Evolutionary conservation across 2,113 vertebrate species (phyloP).

Genomic region (Glaucidium brasilianum): DNA sequence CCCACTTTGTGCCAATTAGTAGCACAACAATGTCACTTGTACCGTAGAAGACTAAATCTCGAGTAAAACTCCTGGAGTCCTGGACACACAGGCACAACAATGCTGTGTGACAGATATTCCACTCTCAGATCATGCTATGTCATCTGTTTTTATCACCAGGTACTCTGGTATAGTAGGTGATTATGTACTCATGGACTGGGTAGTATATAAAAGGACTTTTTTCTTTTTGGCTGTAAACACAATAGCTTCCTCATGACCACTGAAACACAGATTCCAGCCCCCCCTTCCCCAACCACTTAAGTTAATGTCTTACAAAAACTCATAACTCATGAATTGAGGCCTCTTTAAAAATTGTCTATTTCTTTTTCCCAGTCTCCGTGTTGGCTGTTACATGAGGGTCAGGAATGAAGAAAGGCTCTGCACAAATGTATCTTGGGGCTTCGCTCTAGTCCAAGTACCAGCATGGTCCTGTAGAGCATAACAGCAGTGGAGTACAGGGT

Average conservation of each 20-base stretch:
- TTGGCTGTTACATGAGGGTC: background rate
- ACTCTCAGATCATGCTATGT: background rate
- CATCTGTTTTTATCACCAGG: background rate
- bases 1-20: background rate
- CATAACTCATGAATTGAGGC: background rate
- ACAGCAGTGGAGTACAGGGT: background rate
- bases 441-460: background rate
- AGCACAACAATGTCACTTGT: background rate
- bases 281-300: background rate
- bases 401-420: background rate
- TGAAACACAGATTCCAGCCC: background rate
- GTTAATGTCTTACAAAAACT: background rate
- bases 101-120: background rate
- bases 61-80: background rate
- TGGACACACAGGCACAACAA: fast-evolving
- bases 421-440: background rate
- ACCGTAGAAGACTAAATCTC: background rate
- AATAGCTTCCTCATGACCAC: background rate
- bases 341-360: background rate
- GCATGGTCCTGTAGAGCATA: background rate
- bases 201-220: background rate
- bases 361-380: background rate
- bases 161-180: background rate
- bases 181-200: background rate
- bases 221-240: background rate